phyloP scores from a whole-genome alignment of 2,888 invertebrate genomes.

The Pilophorus perplexus region DNA sequence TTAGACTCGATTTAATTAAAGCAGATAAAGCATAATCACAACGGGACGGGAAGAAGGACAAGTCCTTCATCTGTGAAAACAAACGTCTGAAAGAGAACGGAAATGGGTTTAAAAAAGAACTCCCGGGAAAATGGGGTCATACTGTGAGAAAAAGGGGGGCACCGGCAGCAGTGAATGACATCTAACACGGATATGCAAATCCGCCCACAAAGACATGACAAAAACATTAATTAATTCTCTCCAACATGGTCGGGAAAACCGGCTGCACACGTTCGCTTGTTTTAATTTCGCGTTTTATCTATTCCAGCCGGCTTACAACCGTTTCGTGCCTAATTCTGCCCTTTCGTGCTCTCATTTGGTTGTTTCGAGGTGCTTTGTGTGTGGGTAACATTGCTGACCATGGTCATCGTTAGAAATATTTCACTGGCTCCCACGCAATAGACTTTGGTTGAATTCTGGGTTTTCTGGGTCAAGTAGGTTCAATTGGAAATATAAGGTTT shows the following conservation, averaged over 20 bases:
- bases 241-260: background rate
- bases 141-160: slow-evolving; percentile 4
- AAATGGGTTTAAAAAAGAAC: slow-evolving; percentile 1
- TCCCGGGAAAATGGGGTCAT: slow-evolving; percentile 6
- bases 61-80: background rate
- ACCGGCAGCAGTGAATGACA: slow-evolving; percentile 8
- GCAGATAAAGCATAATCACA: too few species aligned
- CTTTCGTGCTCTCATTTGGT: background rate
- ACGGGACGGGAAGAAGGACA: too few species aligned
- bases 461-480: too few species aligned
- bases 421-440: too few species aligned
- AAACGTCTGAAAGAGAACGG: background rate
- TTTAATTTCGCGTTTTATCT: slow-evolving; percentile 12
- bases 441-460: too few species aligned
- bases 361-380: too few species aligned
- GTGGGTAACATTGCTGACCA: too few species aligned
- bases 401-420: too few species aligned
- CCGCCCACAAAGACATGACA: slow-evolving; percentile 14
- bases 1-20: too few species aligned
- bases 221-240: slow-evolving; percentile 20
- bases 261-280: slow-evolving; percentile 4
- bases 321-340: background rate
- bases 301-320: background rate
- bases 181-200: slow-evolving; percentile 18
- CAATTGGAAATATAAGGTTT: too few species aligned